phyloP scores from a whole-genome alignment of 2,113 vertebrate genomes.

The Rhinolophus sinicus region DNA sequence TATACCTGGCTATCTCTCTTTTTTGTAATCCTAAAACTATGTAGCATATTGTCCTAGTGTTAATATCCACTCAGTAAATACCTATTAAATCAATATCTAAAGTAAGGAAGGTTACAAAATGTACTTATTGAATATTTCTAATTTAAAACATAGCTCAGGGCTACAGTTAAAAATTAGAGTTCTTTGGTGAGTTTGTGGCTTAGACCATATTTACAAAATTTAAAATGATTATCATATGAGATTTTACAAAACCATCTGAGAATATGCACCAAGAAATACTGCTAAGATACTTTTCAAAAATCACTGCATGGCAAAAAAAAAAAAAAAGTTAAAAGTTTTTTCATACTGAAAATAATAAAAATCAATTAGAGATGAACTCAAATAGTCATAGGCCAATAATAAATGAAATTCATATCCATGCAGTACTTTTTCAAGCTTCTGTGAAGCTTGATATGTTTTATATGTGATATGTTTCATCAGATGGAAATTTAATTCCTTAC shows the following conservation, averaged over 20 bases:
- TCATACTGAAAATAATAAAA: not conserved
- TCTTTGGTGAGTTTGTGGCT: not conserved
- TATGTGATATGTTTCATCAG: not conserved
- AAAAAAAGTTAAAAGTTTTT: not conserved
- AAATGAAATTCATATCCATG: not conserved
- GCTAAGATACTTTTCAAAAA: not conserved
- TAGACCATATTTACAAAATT: not conserved
- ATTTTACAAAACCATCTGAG: not conserved
- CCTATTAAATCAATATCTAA: not conserved
- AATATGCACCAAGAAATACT: not conserved
- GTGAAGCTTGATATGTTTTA: too few relatives aligned
- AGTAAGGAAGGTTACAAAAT: not conserved
- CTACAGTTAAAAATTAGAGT: not conserved
- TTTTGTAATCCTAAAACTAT: not conserved
- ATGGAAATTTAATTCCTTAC: not conserved
- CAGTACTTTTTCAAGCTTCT: not conserved
- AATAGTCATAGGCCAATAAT: not conserved
- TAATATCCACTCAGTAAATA: not conserved
- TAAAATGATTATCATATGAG: conserved; percentile 1
- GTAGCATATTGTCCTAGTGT: not conserved
- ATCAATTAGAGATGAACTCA: not conserved
- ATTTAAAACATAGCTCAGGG: not conserved
- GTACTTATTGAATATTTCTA: not conserved
- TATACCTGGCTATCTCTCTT: not conserved
- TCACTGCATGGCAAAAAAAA: not conserved